phyloP scores from a whole-genome alignment of 1,140 invertebrate genomes.

The Trigoniulus corallinus region DNA sequence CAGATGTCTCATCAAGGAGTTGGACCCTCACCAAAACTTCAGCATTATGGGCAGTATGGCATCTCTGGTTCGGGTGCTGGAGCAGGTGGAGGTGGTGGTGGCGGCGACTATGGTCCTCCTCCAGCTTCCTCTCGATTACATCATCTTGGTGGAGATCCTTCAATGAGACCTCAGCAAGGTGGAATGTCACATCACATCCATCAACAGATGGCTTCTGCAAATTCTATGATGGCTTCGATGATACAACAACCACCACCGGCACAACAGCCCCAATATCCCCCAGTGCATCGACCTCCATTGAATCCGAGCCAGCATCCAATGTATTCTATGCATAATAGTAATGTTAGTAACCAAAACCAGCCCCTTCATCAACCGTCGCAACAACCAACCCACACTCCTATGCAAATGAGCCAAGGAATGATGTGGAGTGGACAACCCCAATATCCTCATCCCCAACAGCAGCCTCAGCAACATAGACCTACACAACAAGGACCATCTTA shows the following conservation, averaged over 20 bases:
- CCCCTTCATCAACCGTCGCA: conserved; percentile 1
- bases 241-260: conserved; percentile 3
- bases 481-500: background rate
- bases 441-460: background rate
- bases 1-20: background rate
- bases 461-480: background rate
- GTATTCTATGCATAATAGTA: conserved; percentile 8
- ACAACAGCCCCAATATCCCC: conserved; percentile 6
- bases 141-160: conserved; percentile 1
- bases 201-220: background rate
- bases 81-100: background rate
- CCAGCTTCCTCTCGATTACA: conserved; percentile 3
- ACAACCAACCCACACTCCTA: background rate
- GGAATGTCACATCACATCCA: too few species aligned
- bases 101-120: conserved; percentile 9
- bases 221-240: conserved; percentile 4
- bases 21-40: background rate
- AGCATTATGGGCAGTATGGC: conserved; percentile 6
- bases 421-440: conserved; percentile 3
- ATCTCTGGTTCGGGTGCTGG: too few species aligned
- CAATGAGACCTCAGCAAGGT: too few species aligned
- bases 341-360: background rate
- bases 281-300: conserved; percentile 5
- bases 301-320: conserved; percentile 10
- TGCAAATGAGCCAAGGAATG: conserved; percentile 7